A percentile compares a stretch with the other conserved stretches of the same genome.
Conservation (phyloP, 1,140 invertebrate species). For the Anastrepha obliqua region DNA sequence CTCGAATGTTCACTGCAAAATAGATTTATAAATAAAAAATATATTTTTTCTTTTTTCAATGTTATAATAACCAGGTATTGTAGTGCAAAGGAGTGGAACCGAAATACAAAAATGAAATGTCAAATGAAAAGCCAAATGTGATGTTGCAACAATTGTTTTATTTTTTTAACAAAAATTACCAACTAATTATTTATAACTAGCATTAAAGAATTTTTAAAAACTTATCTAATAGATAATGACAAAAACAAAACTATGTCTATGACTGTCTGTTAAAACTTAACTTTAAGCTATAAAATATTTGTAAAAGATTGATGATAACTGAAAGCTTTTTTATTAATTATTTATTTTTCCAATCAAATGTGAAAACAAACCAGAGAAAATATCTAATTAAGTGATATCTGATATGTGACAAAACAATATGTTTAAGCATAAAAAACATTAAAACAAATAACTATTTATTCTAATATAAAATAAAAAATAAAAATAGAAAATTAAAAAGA, state of each 20-base stretch:
- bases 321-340: conserved; percentile 31
- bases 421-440: conserved; percentile 23
- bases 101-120: conserved; percentile 13
- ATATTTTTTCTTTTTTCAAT: neutral
- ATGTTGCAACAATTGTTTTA: conserved; percentile 46
- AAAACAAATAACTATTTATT: neutral
- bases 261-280: conserved; percentile 30
- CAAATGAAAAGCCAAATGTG: conserved; percentile 46
- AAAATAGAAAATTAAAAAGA: neutral
- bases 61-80: neutral
- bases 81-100: conserved; percentile 14
- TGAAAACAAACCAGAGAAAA: conserved; percentile 14
- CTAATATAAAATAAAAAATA: neutral
- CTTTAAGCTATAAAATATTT: conserved; percentile 29
- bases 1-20: neutral
- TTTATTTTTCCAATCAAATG: conserved; percentile 4
- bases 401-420: conserved; percentile 39
- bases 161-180: conserved; percentile 37
- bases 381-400: conserved; percentile 31
- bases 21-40: neutral
- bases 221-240: neutral
- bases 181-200: conserved; percentile 48
- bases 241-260: neutral
- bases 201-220: neutral
- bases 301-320: conserved; percentile 18